phyloP scores from a whole-genome alignment of 53 echinoderm and acorn worm species.

The Echinarachnius parma region DNA sequence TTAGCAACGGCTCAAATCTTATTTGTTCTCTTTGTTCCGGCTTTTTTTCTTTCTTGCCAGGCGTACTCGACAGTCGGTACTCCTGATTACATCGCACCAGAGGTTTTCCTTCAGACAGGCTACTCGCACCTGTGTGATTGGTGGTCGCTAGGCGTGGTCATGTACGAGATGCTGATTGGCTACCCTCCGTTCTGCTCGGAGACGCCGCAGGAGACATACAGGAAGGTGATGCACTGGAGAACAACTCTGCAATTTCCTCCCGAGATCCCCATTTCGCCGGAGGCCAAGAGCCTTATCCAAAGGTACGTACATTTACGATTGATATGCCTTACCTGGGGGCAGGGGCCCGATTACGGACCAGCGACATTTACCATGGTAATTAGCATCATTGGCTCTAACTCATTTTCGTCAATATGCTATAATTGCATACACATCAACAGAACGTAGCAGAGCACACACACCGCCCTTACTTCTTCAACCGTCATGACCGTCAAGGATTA shows the following conservation, averaged over 20 bases:
- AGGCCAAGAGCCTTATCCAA: slow-evolving; percentile 74
- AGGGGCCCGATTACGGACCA: too few relatives aligned
- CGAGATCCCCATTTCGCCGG: slow-evolving; percentile 84
- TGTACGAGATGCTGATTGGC: slow-evolving; percentile 99
- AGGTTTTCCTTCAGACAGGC: slow-evolving; percentile 95
- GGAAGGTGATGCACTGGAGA: slow-evolving; percentile 98
- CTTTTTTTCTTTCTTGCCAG: slow-evolving; percentile 22
- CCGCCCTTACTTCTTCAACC: too few relatives aligned
- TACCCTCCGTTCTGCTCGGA: slow-evolving; percentile 99
- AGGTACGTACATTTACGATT: too few relatives aligned
- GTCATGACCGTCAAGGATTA: too few relatives aligned
- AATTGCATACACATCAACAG: too few relatives aligned
- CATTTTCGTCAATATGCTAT: too few relatives aligned
- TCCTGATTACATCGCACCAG: slow-evolving; percentile 98
- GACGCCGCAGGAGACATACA: slow-evolving; percentile 97
- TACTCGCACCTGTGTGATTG: slow-evolving; percentile 94
- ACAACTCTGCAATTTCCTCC: slow-evolving; percentile 91
- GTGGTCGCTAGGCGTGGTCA: slow-evolving; percentile 99
- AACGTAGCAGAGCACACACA: too few relatives aligned
- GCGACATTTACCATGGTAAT: too few relatives aligned
- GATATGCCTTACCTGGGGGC: too few relatives aligned
- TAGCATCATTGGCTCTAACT: too few relatives aligned
- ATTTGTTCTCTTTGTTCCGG: too few relatives aligned
- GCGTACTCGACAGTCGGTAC: slow-evolving; percentile 99
- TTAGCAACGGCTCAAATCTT: too few relatives aligned